A percentile compares a stretch with the other conserved stretches of the same genome.
Conservation (phyloP, 2,797 vertebrate genomes). For the Chloroceryle amazona region DNA sequence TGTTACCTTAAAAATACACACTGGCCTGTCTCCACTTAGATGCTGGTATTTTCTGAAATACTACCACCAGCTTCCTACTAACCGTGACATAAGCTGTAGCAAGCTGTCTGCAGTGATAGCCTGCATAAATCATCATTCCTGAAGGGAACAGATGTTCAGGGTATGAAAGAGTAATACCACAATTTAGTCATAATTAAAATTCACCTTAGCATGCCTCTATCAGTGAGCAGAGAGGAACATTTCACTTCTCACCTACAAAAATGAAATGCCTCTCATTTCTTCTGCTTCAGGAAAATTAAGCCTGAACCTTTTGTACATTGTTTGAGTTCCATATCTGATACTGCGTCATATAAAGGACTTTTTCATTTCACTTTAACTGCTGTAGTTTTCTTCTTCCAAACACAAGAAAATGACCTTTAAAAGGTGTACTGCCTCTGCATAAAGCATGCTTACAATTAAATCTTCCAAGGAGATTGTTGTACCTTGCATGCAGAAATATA, state of each 20-base stretch:
- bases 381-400: slow-evolving; percentile 7
- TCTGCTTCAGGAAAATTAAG: slow-evolving; percentile 71
- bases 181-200: slow-evolving; percentile 95
- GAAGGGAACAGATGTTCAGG: slow-evolving; percentile 92
- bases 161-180: slow-evolving; percentile 91
- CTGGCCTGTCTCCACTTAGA: slow-evolving; percentile 76
- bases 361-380: slow-evolving; percentile 30
- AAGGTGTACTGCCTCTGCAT: background rate
- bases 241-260: slow-evolving; percentile 78
- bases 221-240: slow-evolving; percentile 82
- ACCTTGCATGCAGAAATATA: background rate
- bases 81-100: slow-evolving; percentile 88
- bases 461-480: background rate
- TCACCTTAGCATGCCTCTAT: slow-evolving; percentile 89
- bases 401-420: slow-evolving; percentile 50
- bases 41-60: slow-evolving; percentile 81
- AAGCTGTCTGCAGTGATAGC: slow-evolving; percentile 91
- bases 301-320: slow-evolving; percentile 7
- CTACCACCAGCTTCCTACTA: slow-evolving; percentile 82
- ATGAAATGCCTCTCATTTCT: slow-evolving; percentile 72
- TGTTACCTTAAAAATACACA: slow-evolving; percentile 62
- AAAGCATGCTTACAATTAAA: slow-evolving; percentile 31
- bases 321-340: background rate
- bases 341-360: background rate
- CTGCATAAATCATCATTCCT: slow-evolving; percentile 92